Evolutionary conservation across 2,797 vertebrate species (phyloP).

Genomic region (Eulemur albifrons): DNA sequence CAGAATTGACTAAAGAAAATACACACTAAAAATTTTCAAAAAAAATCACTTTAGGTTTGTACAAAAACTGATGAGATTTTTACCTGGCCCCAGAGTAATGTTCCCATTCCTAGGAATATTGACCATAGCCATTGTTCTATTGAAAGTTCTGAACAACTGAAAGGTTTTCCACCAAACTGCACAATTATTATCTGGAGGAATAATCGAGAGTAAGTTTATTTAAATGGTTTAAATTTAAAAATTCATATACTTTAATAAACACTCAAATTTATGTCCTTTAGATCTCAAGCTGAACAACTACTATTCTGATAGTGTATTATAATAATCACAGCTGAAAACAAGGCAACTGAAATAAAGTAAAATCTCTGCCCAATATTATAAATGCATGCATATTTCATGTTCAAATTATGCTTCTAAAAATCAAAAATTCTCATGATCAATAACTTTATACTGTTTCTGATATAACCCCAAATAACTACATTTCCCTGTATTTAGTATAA

Average conservation of each 20-base stretch:
- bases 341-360: conserved; percentile 37
- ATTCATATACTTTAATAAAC: conserved; percentile 83
- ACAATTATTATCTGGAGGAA: conserved; percentile 88
- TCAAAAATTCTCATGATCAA: background rate
- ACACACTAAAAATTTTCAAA: background rate
- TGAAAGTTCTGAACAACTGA: conserved; percentile 89
- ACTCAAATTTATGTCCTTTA: background rate
- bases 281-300: background rate
- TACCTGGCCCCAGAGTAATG: conserved; percentile 99
- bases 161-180: conserved; percentile 90
- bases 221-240: conserved; percentile 87
- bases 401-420: conserved; percentile 36
- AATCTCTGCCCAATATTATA: background rate
- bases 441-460: background rate
- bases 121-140: conserved; percentile 90
- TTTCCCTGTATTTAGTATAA: background rate
- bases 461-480: background rate
- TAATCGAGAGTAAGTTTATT: conserved; percentile 67
- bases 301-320: background rate
- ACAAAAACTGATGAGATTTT: conserved; percentile 71
- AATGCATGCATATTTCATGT: background rate
- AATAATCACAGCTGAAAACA: conserved; percentile 16
- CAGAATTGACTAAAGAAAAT: conserved; percentile 44
- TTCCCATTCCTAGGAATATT: conserved; percentile 91
- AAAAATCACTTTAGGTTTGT: conserved; percentile 61